Evolutionary conservation across 2,888 invertebrate genomes (phyloP).

Genomic region (Xestia rhomboidea): DNA sequence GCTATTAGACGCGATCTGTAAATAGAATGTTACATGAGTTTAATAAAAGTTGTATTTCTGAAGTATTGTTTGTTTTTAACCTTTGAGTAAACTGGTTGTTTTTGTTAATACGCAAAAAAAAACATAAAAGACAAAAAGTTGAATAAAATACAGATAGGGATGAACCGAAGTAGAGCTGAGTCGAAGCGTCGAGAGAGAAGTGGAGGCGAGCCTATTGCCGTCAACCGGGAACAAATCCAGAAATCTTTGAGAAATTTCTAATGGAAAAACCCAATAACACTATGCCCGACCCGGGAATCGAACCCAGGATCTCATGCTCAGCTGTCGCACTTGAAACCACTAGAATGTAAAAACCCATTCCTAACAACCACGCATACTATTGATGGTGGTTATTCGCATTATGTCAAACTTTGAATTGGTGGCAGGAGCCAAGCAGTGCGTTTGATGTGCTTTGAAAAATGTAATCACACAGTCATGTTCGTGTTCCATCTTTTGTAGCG

Average conservation of each 20-base stretch:
- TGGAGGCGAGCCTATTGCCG: no score
- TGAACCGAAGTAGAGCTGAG: background rate
- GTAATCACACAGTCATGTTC: constrained; percentile 65
- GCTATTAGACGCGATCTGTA: constrained; percentile 46
- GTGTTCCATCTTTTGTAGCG: constrained; percentile 32
- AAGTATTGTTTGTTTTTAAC: constrained; percentile 16
- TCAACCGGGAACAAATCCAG: no score
- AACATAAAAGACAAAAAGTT: background rate
- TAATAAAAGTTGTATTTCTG: constrained; percentile 35
- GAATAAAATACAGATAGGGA: no score
- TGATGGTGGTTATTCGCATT: constrained; percentile 53
- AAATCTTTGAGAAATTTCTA: no score
- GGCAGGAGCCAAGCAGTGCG: constrained; percentile 56
- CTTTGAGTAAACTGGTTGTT: background rate
- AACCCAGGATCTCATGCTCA: no score
- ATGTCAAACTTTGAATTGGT: constrained; percentile 74
- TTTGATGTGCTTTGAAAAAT: constrained; percentile 71
- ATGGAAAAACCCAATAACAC: no score
- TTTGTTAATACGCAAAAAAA: background rate
- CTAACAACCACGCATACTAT: constrained; percentile 1
- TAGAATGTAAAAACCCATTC: background rate
- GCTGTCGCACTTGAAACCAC: no score
- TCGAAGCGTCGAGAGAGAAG: no score
- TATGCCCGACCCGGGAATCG: no score
- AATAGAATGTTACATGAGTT: constrained; percentile 48